Evolutionary conservation across 2,113 vertebrate species (phyloP).

Genomic region (Tringa solitaria): DNA sequence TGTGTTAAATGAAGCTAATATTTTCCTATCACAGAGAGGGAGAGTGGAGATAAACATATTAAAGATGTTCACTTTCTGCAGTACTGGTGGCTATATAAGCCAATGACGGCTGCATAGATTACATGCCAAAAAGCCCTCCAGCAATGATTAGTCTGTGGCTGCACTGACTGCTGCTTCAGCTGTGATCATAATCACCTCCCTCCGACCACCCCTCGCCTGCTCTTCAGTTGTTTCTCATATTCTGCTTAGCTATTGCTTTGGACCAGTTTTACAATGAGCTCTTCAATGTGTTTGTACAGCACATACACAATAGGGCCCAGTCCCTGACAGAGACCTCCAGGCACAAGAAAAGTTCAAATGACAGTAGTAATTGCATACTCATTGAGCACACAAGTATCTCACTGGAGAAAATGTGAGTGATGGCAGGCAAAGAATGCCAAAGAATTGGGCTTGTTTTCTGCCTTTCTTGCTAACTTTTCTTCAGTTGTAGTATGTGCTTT

Average conservation of each 20-base stretch:
- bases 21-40: neutral
- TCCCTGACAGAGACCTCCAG: neutral
- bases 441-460: neutral
- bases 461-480: neutral
- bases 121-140: conserved; percentile 11
- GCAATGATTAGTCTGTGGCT: neutral
- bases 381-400: neutral
- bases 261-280: neutral
- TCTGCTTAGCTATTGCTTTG: neutral
- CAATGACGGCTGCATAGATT: neutral
- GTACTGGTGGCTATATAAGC: neutral
- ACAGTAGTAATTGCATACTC: neutral
- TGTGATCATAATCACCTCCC: neutral
- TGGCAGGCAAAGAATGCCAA: neutral
- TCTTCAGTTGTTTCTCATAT: neutral
- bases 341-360: neutral
- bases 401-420: neutral
- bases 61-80: neutral
- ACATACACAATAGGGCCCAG: neutral
- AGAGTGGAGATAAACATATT: neutral
- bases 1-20: neutral
- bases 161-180: neutral
- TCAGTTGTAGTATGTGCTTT: neutral
- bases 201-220: neutral
- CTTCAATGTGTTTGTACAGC: neutral